Base-by-base conservation (phyloP, 2,888 invertebrate genomes). In the Anthophora plumipes region DNA sequence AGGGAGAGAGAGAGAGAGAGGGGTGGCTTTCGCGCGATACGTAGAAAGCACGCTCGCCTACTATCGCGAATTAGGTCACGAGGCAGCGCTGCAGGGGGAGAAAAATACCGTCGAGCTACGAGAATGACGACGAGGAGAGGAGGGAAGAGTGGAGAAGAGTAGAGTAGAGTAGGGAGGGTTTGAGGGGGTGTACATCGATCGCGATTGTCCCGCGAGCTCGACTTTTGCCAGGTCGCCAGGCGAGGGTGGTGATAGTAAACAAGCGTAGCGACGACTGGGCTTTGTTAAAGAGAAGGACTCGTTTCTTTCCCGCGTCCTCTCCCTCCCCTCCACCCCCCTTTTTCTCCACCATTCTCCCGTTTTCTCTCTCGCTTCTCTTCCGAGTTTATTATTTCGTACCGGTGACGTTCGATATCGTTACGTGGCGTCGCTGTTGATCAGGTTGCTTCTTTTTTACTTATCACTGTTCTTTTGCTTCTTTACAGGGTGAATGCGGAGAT, bases 21-120 rank as follows among this genome's bases (percentile, higher is more conserved):
- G 52, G 61, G 63, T 22, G 37, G 55, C 25, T 20, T 43, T 75
- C 61, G 71, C 60, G 71, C 73, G 77, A 84, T 84, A 67, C 72
- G 75, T 43, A 71, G 76, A 71, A 59, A 67, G 80, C 78, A 66
- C 66, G 67, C 60, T 72, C 75, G 83, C 80, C 78, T 71, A 68
- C 76, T 72, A 71, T 60, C 63, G 66, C 57, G 88, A 88, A 88
- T 88, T 88, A 75, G 88, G 88, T 88, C 88, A 88, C 82, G 85
- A 85, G 80, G 67, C 75, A 61, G 72, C n/a, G n/a, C 54, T 54
- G 57, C 64, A 11, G 50, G 48, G 37, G 77, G 77, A 75, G 84
- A 78, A 82, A 84, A 84, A 88, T 77, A 81, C 55, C 61, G 63
- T 20, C 74, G 57, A 76, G 74, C 73, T 84, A 85, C 66, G 82